These are phyloP conservation scores for Lissonota sp. DNA, from an alignment of 2,888 invertebrate species.

Conservation along the genomic window DNA sequence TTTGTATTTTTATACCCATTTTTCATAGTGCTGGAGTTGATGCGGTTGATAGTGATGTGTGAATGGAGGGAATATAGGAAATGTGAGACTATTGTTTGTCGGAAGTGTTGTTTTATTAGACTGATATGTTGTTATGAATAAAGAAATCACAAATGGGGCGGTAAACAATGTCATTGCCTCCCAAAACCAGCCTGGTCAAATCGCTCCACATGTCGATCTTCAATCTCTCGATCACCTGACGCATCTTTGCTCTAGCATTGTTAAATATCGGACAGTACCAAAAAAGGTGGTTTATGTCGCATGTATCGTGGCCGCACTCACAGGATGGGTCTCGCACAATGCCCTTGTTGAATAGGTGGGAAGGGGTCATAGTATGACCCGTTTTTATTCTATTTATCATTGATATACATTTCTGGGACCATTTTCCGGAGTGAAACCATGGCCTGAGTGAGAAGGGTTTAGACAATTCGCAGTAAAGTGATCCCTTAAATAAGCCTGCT, in stretches of 20 bases:
- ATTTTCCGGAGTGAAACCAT: constrained; percentile 6
- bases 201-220: not conserved
- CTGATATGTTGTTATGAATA: constrained; percentile 5
- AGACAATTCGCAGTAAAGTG: no score
- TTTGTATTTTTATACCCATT: no score
- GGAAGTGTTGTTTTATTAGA: not conserved
- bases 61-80: no score
- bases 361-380: not conserved
- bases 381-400: constrained; percentile 34
- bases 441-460: not conserved
- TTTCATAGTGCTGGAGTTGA: no score
- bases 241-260: not conserved
- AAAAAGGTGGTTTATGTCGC: constrained; percentile 18
- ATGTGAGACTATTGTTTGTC: no score
- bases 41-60: no score
- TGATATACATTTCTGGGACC: not conserved
- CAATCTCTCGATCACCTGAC: not conserved
- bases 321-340: not conserved
- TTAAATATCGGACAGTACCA: not conserved
- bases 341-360: constrained; percentile 20
- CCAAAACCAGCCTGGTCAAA: constrained; percentile 21
- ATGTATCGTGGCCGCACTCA: not conserved
- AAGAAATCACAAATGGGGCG: constrained; percentile 13
- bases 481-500: no score
- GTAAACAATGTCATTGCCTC: not conserved